Conservation (phyloP, 2,888 invertebrate species). For the Callosobruchus maculatus region DNA sequence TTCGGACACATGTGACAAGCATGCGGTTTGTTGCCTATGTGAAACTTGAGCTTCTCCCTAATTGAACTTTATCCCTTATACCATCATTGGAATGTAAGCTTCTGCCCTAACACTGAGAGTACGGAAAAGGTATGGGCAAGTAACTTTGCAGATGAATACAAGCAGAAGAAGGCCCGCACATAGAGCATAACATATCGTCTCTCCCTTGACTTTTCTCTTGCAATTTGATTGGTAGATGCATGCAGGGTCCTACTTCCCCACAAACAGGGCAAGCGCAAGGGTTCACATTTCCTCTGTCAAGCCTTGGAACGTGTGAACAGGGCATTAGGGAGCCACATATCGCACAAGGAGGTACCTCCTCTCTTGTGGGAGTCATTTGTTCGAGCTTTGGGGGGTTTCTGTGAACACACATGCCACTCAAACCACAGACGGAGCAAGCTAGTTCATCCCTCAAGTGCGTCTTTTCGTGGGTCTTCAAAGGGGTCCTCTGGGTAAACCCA, state of each 20-base stretch:
- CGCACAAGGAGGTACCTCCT: constrained; percentile 7
- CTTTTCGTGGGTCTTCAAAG: constrained; percentile 58
- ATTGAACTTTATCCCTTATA: neutral
- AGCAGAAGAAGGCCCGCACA: constrained; percentile 11
- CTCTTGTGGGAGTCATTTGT: neutral
- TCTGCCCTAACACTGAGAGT: constrained; percentile 2
- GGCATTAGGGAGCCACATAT: constrained; percentile 9
- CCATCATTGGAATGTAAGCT: neutral
- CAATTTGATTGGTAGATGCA: constrained; percentile 6
- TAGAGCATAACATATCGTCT: constrained; percentile 10
- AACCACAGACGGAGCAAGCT: constrained; percentile 42
- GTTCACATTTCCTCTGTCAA: constrained; percentile 6
- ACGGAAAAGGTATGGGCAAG: constrained; percentile 10
- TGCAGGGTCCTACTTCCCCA: constrained; percentile 13
- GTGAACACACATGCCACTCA: neutral
- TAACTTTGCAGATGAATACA: constrained; percentile 13
- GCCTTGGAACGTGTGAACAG: constrained; percentile 9
- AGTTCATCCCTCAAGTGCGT: constrained; percentile 60
- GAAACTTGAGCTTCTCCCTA: constrained; percentile 10
- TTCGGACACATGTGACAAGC: constrained; percentile 47
- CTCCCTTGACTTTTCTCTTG: constrained; percentile 1
- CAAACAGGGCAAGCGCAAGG: constrained; percentile 9
- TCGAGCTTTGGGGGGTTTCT: constrained; percentile 4
- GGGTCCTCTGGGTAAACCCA: constrained; percentile 54
- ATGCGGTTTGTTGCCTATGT: constrained; percentile 51